Evolutionary conservation across 2,888 invertebrate genomes (phyloP), one percentile per base, ranked within the genome.

Genomic region (Apamea sordens): DNA sequence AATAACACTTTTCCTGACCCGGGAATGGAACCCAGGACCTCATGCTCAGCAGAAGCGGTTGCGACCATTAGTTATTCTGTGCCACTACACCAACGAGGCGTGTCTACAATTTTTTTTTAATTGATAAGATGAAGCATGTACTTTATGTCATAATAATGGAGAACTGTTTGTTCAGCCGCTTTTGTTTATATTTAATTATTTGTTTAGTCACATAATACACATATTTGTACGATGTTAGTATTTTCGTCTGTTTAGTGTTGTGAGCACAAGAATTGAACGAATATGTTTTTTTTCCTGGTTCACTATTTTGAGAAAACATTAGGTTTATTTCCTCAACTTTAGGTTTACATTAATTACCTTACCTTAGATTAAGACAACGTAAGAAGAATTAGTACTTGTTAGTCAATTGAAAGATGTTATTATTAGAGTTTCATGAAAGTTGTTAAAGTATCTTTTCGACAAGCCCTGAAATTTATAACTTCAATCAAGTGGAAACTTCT

Each of bases 191-290:
- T 53, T 53, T 47, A 36, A 74, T 47, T 44, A 76, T 76, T 76
- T 61, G 15, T 10, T n/a, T 36, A n/a, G 18, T n/a, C 44, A 47
- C 32, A 71, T 61, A 44, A 73, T 47, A 47, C 44, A 10, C 47
- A 61, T 76, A 61, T 76, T 76, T 61, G 74, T 36, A 21, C 21
- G 24, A 44, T 71, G 13, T 59, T 28, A 8, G 36, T n/a, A 21
- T 61, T 74, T 36, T 28, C 41, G 28, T 53, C 5, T 63, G 11
- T 63, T 76, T 21, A 11, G 21, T 47, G 8, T 15, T 28, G 36
- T 50, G 36, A 24, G 15, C 36, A 41, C 10, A 76, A 32, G 56
- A 59, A 8, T 44, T 59, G n/a, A 76, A 76, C 11, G 32, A 11
- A 63, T 21, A 28, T 18, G 76, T 28, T 11, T 63, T 50, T 61